These are phyloP conservation scores for Pantherophis guttatus DNA, from an alignment of 2,113 vertebrate species.

Conservation along the genomic window DNA sequence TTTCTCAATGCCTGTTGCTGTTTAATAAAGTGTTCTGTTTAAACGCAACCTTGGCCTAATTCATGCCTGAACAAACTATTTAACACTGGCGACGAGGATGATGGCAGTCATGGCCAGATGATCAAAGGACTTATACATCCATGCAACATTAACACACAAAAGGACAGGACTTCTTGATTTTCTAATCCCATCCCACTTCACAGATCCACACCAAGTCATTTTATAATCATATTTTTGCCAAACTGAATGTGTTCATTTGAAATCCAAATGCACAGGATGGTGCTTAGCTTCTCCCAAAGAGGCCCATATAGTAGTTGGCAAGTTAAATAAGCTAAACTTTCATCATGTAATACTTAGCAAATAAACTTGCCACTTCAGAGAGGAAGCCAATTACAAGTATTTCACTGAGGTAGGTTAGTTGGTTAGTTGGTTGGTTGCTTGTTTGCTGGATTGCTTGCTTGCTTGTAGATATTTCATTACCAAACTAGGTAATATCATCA, in stretches of 20 bases:
- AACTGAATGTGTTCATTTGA: neutral
- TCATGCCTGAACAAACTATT: too few relatives aligned
- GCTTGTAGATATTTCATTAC: neutral
- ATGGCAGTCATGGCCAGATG: neutral
- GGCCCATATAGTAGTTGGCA: neutral
- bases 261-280: neutral
- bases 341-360: neutral
- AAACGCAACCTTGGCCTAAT: too few relatives aligned
- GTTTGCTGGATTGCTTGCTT: neutral
- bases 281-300: neutral
- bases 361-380: neutral
- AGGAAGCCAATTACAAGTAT: neutral
- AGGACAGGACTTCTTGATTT: neutral
- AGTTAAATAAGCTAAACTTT: neutral
- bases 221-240: neutral
- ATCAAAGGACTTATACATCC: neutral
- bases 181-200: neutral
- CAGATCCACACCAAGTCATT: neutral
- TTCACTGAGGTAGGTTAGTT: too few relatives aligned
- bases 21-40: too few relatives aligned
- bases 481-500: neutral
- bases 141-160: neutral
- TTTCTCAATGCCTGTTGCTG: too few relatives aligned
- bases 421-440: neutral
- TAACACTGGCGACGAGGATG: too few relatives aligned